Base-by-base conservation (phyloP, 2,888 invertebrate genomes). In the Himalopsyche kuldschensis region DNA sequence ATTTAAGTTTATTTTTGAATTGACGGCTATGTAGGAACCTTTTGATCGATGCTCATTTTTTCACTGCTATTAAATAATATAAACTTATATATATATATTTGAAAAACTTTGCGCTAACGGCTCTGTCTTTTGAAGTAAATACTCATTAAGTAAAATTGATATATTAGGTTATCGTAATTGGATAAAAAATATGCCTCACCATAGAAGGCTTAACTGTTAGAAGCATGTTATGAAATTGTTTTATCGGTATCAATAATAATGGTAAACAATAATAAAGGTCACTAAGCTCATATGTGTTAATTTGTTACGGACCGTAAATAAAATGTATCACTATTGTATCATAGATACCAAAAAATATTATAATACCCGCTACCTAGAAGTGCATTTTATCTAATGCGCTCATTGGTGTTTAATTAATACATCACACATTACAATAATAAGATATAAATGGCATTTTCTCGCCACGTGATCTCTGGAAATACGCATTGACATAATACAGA, bases 31-130 rank as follows among this genome's bases (percentile, higher is more conserved):
- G 27, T 69, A 80, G 80, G 79, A 84, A 84, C 82, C 77, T 84
- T 84, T 82, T 84, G 78, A 84, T 84, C 82, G 82, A 82, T 84
- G 82, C 84, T 84, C 84, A 84, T 79, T 79, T 81, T 81, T 69
- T 69, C 69, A 69, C 69, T 69, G 69, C 69, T 69, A 69, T 69
- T 69, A 30, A 41, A 6, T 69, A 69, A 69, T 69, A 69, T 27
- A 20, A 27, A 27, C 27, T 10, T 69, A 27, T 27, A 20, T 27
- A 20, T 55, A 63, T 69, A 27, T 69, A 69, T 69, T 41, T 69
- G 20, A 69, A 69, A 27, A 69, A 69, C 76, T 76, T 24, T 20
- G 35, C 24, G 41, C 76, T 35, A 35, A 35, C 20, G 20, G 76
- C 41, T 76, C 35, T 30, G 69, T 69, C 30, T 69, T 69, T 69